Evolutionary conservation across 1,140 invertebrate species (phyloP).

Genomic region (Tetranychus cinnabarinus): DNA sequence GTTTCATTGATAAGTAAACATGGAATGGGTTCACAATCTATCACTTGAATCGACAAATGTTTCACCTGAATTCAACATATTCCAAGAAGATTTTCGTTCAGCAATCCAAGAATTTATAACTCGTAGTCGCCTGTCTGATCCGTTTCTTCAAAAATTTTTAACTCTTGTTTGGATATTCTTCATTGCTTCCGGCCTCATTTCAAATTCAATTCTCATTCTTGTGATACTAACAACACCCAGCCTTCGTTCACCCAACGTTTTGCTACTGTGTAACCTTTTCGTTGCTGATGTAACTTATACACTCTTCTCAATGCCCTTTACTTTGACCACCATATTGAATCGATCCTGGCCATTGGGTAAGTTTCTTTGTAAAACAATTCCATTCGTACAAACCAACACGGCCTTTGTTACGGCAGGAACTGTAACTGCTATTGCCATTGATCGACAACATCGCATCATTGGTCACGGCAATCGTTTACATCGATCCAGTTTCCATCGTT

Average conservation of each 20-base stretch:
- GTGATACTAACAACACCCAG: too few relatives aligned
- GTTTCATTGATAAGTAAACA: too few relatives aligned
- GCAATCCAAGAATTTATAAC: too few relatives aligned
- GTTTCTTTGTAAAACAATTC: slow-evolving; percentile 30
- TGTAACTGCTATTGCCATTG: slow-evolving; percentile 32
- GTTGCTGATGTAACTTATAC: slow-evolving; percentile 32
- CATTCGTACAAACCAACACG: slow-evolving; percentile 30
- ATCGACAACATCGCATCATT: slow-evolving; percentile 30
- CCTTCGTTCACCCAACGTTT: not conserved
- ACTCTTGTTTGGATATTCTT: too few relatives aligned
- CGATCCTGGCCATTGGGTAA: slow-evolving; percentile 20
- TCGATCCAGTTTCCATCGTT: not conserved
- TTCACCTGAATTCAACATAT: too few relatives aligned
- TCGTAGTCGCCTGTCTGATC: too few relatives aligned
- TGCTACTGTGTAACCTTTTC: slow-evolving; percentile 25
- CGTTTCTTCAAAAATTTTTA: too few relatives aligned
- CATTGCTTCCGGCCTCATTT: too few relatives aligned
- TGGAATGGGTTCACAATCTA: too few relatives aligned
- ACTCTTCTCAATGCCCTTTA: slow-evolving; percentile 31
- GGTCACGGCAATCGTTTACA: slow-evolving; percentile 16
- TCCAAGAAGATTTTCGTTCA: too few relatives aligned
- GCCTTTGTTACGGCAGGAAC: slow-evolving; percentile 35
- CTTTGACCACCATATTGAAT: slow-evolving; percentile 23
- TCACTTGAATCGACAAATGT: too few relatives aligned
- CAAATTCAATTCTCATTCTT: too few relatives aligned